phyloP scores from a whole-genome alignment of 2,113 vertebrate genomes.

The Ancistrus triradiatus region DNA sequence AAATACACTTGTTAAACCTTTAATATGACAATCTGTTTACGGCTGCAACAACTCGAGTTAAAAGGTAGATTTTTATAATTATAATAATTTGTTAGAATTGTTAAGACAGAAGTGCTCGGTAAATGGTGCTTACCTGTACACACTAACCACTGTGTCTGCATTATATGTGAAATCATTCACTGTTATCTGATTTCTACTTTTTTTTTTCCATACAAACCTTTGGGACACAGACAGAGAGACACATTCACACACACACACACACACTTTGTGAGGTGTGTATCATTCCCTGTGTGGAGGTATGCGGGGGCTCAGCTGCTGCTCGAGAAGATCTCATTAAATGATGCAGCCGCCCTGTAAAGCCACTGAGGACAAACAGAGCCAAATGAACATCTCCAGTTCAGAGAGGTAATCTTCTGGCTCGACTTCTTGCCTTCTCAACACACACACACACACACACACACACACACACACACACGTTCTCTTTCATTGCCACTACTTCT shows the following conservation, averaged over 20 bases:
- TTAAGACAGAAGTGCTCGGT: too few species aligned
- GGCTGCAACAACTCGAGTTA: too few species aligned
- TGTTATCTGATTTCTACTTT: too few species aligned
- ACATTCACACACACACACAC: conserved; percentile 36
- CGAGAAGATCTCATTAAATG: conserved; percentile 44
- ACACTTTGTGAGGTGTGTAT: conserved; percentile 3
- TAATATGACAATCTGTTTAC: too few species aligned
- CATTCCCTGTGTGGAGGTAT: conserved; percentile 12
- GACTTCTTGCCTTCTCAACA: not conserved
- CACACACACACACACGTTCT: not conserved
- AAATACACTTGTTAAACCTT: too few species aligned
- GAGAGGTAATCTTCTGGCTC: conserved; percentile 4
- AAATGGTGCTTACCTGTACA: too few species aligned
- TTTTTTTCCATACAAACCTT: too few species aligned
- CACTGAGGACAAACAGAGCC: conserved; percentile 11
- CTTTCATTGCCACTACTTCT: conserved; percentile 31
- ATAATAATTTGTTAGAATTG: too few species aligned
- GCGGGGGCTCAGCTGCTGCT: conserved; percentile 31
- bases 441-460: not conserved
- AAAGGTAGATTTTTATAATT: too few species aligned
- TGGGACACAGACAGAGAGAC: too few species aligned
- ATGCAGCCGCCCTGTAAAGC: conserved; percentile 27
- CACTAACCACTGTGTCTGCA: too few species aligned
- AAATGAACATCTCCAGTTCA: conserved; percentile 24
- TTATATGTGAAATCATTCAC: too few species aligned